Evolutionary conservation across 2,113 vertebrate genomes (phyloP).

Genomic region (Dascyllus trimaculatus): DNA sequence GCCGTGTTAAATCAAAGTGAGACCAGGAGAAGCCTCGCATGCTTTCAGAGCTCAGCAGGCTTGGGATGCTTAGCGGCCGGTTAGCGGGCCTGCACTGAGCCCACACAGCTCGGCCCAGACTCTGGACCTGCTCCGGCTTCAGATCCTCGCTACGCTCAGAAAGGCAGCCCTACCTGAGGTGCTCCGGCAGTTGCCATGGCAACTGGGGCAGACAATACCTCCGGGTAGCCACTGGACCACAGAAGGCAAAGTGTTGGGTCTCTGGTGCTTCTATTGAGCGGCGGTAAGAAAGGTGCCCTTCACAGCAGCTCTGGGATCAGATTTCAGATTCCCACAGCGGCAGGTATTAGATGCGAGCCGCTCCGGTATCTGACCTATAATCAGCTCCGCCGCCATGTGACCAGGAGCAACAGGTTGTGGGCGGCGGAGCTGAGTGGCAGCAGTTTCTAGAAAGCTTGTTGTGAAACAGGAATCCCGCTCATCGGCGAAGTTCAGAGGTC

Average conservation of each 20-base stretch:
- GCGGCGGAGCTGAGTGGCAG: not conserved
- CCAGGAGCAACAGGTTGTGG: not conserved
- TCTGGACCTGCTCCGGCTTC: slow-evolving; percentile 2
- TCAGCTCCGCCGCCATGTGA: not conserved
- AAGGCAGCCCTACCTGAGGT: slow-evolving; percentile 46
- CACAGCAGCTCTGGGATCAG: slow-evolving; percentile 44
- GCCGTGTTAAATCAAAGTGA: too few relatives aligned
- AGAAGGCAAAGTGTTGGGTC: not conserved
- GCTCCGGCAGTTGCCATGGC: slow-evolving; percentile 67
- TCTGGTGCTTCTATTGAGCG: not conserved
- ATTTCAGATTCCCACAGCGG: slow-evolving; percentile 44
- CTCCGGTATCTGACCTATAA: slow-evolving; percentile 25
- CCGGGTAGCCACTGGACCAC: slow-evolving; percentile 26
- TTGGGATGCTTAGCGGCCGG: too few relatives aligned
- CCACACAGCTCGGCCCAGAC: not conserved
- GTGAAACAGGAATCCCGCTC: slow-evolving; percentile 35
- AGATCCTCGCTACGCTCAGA: not conserved
- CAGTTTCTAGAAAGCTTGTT: slow-evolving; percentile 39
- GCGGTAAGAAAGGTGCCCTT: slow-evolving; percentile 53
- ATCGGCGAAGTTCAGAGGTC: not conserved
- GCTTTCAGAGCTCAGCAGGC: too few relatives aligned
- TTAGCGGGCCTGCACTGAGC: too few relatives aligned
- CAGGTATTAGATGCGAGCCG: not conserved
- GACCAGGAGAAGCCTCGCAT: too few relatives aligned
- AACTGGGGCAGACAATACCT: slow-evolving; percentile 69